Evolutionary conservation across 2,113 vertebrate species (phyloP), one percentile per base, ranked within the genome.

Genomic region (Alethe castanea): DNA sequence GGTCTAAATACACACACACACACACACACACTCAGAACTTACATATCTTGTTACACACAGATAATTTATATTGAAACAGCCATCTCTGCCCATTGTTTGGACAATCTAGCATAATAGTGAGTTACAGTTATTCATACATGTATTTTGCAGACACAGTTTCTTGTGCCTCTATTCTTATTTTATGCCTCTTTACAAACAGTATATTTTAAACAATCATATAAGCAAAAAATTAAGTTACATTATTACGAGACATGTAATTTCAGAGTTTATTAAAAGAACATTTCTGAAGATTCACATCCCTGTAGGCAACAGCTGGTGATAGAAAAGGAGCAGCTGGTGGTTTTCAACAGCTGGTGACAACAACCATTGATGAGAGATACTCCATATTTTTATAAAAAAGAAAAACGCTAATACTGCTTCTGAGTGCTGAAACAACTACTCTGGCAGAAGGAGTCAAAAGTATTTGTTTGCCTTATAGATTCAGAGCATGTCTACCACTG

Each of bases 301-400:
- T 62, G 38, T 50, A 60, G 85, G 82, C 45, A 94, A 81, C 88
- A 91, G 72, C 60, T 90, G 88, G 47, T 23, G 35, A 73, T n/a
- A 35, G 36, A 77, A 86, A 88, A 86, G 42, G 19, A 95, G 79
- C 87, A 95, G 84, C 56, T 87, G 84, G 64, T 81, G 7, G 38
- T 54, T 92, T 76, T 90, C 59, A 90, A 45, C 5, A 26, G 40
- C 67, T 94, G 88, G 57, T 5, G 5, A 71, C 26, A 69, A 54
- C 74, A 74, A 25, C 35, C 61, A 81, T 29, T 86, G 76, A 61
- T 56, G 61, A 74, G 82, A 86, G 35, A 48, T 35, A 54, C 16
- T 44, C 25, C 33, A 31, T 28, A 70, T 92, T 79, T 80, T 82
- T 65, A 61, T 52, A 45, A 77, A 74, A 53, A 60, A 54, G 10